phyloP scores from a whole-genome alignment of 2,113 vertebrate genomes.

The Lamprotornis superbus region DNA sequence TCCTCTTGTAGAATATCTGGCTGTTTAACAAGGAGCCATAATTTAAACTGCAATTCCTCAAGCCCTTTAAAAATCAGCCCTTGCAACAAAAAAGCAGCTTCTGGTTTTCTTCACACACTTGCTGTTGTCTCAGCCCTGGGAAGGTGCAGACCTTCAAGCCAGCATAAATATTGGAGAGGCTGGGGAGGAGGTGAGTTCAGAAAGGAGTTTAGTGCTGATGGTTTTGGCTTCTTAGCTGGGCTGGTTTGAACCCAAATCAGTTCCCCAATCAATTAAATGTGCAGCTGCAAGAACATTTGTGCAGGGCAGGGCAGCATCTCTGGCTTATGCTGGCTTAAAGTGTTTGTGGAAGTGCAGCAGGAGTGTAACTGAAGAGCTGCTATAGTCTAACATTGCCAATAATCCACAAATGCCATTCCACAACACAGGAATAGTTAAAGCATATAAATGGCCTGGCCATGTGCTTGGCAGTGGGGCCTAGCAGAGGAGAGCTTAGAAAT shows the following conservation, averaged over 20 bases:
- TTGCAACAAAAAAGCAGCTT: neutral
- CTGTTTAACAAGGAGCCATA: neutral
- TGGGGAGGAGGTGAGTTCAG: neutral
- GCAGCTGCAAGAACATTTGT: slow-evolving; percentile 61
- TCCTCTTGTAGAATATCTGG: neutral
- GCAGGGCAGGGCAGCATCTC: slow-evolving; percentile 47
- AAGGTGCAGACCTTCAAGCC: neutral
- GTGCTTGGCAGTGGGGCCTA: neutral
- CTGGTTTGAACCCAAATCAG: neutral
- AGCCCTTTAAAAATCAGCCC: neutral
- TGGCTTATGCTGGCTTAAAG: slow-evolving; percentile 49
- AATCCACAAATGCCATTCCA: slow-evolving; percentile 61
- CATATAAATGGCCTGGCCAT: slow-evolving; percentile 19
- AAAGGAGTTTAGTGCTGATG: neutral
- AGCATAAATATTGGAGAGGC: neutral
- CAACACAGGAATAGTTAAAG: slow-evolving; percentile 45
- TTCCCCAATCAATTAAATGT: neutral
- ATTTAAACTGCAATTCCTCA: neutral
- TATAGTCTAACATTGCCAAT: slow-evolving; percentile 2
- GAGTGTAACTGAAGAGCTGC: slow-evolving; percentile 50
- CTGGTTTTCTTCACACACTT: neutral
- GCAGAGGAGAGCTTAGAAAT: neutral
- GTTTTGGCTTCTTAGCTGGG: neutral
- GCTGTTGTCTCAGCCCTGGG: neutral
- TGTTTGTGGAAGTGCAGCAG: slow-evolving; percentile 21